phyloP scores from a whole-genome alignment of 92 coral and sea anemone genomes.

The Pocillopora meandrina region DNA sequence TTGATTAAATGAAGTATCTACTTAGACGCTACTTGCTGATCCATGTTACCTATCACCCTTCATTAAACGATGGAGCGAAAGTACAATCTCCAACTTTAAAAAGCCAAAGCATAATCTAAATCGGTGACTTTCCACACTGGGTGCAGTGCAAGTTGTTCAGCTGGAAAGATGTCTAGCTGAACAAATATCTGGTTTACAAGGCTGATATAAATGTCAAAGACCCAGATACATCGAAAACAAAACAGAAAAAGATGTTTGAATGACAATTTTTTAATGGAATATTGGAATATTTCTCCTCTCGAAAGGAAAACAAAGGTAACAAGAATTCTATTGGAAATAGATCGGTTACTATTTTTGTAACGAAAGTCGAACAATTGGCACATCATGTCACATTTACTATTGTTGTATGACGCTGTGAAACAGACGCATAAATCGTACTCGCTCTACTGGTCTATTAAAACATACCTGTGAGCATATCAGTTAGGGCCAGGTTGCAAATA shows the following conservation, averaged over 20 bases:
- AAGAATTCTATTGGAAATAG: neutral
- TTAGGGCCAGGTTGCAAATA: slow-evolving; percentile 70
- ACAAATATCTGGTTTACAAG: neutral
- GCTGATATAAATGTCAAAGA: neutral
- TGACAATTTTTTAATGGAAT: neutral
- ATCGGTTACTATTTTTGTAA: neutral
- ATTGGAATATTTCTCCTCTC: neutral
- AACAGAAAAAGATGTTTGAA: neutral
- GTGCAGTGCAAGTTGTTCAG: neutral
- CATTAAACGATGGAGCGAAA: no score
- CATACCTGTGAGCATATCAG: slow-evolving; percentile 84
- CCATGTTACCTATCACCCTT: no score
- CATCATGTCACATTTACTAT: neutral
- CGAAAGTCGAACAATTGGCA: neutral
- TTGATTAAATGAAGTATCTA: no score
- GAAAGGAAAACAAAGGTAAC: neutral
- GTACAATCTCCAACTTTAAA: no score
- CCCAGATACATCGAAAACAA: neutral
- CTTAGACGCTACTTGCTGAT: no score
- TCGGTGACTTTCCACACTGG: neutral
- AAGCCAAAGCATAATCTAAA: neutral
- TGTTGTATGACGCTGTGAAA: neutral
- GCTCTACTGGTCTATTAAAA: neutral
- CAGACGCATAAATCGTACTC: neutral
- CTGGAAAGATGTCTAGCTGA: slow-evolving; percentile 16